Conservation (phyloP, 2,888 invertebrate genomes). For the Aspidiotus destructor region DNA sequence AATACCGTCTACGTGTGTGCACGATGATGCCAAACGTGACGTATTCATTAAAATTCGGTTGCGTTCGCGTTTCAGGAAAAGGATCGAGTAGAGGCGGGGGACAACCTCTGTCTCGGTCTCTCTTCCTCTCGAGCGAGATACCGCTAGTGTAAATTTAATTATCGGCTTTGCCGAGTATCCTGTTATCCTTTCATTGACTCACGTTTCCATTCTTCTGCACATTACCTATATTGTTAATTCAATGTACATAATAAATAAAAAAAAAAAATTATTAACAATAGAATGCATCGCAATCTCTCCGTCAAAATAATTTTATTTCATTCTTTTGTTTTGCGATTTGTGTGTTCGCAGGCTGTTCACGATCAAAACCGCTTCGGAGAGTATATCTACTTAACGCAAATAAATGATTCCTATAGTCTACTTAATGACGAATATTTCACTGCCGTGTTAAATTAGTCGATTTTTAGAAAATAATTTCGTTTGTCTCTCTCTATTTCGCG, state of each 20-base stretch:
- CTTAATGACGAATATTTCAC: neutral
- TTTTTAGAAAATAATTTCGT: neutral
- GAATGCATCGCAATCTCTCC: too few species aligned
- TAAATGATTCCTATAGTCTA: neutral
- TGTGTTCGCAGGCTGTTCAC: neutral
- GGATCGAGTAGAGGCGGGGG: neutral
- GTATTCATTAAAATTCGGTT: neutral
- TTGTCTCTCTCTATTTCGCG: neutral
- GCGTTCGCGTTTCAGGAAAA: neutral
- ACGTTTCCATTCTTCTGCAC: too few species aligned
- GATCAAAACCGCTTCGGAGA: neutral
- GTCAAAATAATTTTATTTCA: too few species aligned
- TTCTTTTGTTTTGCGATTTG: neutral
- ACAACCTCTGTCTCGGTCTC: too few species aligned
- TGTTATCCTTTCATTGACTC: neutral
- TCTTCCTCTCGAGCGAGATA: neutral
- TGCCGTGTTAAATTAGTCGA: neutral
- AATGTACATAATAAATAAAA: too few species aligned
- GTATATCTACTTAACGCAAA: neutral
- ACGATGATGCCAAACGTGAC: neutral
- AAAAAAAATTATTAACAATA: too few species aligned
- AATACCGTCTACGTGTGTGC: neutral
- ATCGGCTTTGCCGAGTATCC: neutral
- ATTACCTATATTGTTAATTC: too few species aligned
- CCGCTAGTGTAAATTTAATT: constrained; percentile 1